Base-by-base conservation (phyloP, 1,140 invertebrate genomes). In the Stegodyphus dumicola region DNA sequence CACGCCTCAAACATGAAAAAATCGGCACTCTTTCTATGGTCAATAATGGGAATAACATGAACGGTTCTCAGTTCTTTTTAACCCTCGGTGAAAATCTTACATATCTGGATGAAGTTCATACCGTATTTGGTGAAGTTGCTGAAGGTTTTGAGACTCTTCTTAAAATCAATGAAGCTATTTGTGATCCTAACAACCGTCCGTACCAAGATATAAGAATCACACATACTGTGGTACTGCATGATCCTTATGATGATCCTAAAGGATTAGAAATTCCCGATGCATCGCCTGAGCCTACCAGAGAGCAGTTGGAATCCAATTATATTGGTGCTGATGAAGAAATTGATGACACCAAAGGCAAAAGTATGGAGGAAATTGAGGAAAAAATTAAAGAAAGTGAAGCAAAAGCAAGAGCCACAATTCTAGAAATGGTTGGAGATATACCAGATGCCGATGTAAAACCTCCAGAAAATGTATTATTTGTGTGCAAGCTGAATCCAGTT, bases 401-500 rank as follows among this genome's bases (percentile, higher is more conserved):
- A 0, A 96, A 97, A 92, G 96, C 98, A 17, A 93, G 97, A 89
- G 98, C 99, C 9, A 98, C 98, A 18, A 97, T 99, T 88, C 92
- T 99, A 65, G 98, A 99, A 93, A 99, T 99, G 92, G 96, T 99
- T 56, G 98, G 98, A 0, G 99, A 99, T 91, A 92, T 99, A 77
- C 98, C 98, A 0, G 95, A 98, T 92, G 97, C 96, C 65, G 98
- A 99, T 67, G 95, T 99, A 89, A 97, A 96, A 33, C 99, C 99
- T 1, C 98, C 98, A 9, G 99, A 99, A 92, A 99, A 99, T 93
- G 97, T 99, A 11, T 91, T 99, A 0, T 99, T 99, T 92, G 96
- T 99, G 7, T 99, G 99, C 91, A 99, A 99, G 92, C 91, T 99
- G n/a, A 99, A 99, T 93, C 98, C 98, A 51, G 97, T 99, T 0